Evolutionary conservation across 2,888 invertebrate genomes (phyloP).

Genomic region (Lasioglossum malachurum): DNA sequence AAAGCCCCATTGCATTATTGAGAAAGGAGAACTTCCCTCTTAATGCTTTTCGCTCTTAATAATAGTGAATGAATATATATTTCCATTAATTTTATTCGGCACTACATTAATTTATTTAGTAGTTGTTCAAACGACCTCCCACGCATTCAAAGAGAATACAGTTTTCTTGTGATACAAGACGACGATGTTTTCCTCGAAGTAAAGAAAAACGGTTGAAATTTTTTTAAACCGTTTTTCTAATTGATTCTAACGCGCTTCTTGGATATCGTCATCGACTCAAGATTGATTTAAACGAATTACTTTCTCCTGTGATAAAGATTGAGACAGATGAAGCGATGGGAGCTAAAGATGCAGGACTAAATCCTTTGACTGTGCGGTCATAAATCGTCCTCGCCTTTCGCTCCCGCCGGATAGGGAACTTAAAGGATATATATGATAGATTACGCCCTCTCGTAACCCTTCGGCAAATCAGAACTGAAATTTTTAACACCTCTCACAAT

Average conservation of each 20-base stretch:
- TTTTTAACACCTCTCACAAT: background rate
- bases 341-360: background rate
- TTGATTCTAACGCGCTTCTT: background rate
- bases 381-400: conserved; percentile 1
- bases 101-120: background rate
- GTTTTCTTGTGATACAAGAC: too few relatives aligned
- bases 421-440: conserved; percentile 5
- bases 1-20: too few relatives aligned
- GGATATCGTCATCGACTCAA: background rate
- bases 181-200: too few relatives aligned
- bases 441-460: background rate
- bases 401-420: background rate
- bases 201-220: too few relatives aligned
- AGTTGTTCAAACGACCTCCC: background rate
- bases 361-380: conserved; percentile 6
- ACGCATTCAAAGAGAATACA: background rate
- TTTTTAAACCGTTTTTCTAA: too few relatives aligned
- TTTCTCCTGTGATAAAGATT: background rate
- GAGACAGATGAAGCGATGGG: background rate
- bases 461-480: conserved; percentile 2
- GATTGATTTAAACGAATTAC: background rate
- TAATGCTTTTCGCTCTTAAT: background rate
- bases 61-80: too few relatives aligned
- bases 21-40: too few relatives aligned
- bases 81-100: too few relatives aligned